Evolutionary conservation across 2,797 vertebrate species (phyloP), one percentile per base, ranked within the genome.

Genomic region (Sebastiscus albofasciatus): DNA sequence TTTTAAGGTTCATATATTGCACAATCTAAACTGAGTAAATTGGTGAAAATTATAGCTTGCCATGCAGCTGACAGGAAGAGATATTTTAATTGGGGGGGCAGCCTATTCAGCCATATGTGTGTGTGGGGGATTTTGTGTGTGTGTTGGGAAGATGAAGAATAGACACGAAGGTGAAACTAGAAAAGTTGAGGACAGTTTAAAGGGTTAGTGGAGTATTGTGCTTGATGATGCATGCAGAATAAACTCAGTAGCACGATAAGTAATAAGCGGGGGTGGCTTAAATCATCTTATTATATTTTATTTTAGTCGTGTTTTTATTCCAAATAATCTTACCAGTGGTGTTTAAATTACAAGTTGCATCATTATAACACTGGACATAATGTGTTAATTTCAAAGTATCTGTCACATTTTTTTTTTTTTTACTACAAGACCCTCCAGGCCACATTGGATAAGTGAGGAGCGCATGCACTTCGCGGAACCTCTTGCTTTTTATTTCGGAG

Each of bases 1-100:
- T 97, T 95, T 97, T 97, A 97, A 97, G 97, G 96, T 97, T 99
- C 97, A 98, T 97, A 97, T 98, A 98, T 97, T 97, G 97, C 96
- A 96, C 96, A 98, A 97, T 97, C 95, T 97, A 97, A 98, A 97
- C 96, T 94, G 96, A 97, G 97, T 96, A 97, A 97, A 98, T 97
- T 96, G 96, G 96, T 95, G 96, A 97, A 99, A 98, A 99, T 99
- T 97, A 98, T 97, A 97, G 96, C 97, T 98, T 98, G 97, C 97
- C 96, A 96, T 96, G 95, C 93, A 95, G 95, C 96, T 97, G 97
- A 98, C 97, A 97, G 96, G 95, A 90, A 92, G 95, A 97, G 95
- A 97, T 96, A 96, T 97, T 97, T 97, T 98, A 97, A 98, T 98
- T 97, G 95, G 96, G 96, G 95, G 95, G 82, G 78, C 94, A 94